These are phyloP conservation scores for Odocoileus hemionus DNA, from an alignment of 2,113 vertebrate genomes.

Conservation along the genomic window DNA sequence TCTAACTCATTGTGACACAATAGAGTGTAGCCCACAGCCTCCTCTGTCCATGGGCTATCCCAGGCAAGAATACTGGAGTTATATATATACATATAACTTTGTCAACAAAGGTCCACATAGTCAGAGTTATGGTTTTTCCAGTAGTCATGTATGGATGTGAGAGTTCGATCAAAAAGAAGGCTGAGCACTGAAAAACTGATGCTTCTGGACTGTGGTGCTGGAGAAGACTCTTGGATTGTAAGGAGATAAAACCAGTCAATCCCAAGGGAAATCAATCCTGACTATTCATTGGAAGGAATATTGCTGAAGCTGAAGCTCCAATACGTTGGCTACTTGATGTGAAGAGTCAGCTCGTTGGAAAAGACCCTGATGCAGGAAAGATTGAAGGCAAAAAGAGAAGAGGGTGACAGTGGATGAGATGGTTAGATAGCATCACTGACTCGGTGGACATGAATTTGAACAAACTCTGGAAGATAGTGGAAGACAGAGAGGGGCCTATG, in stretches of 20 bases:
- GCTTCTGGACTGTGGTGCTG: not conserved
- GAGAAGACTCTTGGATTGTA: not conserved
- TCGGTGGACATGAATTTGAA: not conserved
- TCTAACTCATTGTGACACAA: not conserved
- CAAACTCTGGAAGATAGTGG: not conserved
- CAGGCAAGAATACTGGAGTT: not conserved
- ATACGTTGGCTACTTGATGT: not conserved
- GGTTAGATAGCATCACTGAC: not conserved
- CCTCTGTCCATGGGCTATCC: not conserved
- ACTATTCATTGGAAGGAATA: not conserved
- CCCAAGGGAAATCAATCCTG: not conserved
- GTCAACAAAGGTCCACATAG: not conserved
- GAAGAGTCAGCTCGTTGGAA: not conserved
- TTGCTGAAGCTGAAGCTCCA: not conserved
- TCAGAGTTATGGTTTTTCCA: not conserved
- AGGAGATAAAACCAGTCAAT: not conserved
- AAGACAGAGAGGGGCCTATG: not conserved
- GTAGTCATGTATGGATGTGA: not conserved
- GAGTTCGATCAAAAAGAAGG: not conserved
- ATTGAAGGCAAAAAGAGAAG: not conserved
- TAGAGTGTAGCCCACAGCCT: not conserved
- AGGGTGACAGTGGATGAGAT: not conserved
- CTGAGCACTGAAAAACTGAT: not conserved
- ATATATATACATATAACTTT: not conserved
- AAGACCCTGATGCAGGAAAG: not conserved